Conservation (phyloP, 2,113 vertebrate genomes). For the Heterotis niloticus region DNA sequence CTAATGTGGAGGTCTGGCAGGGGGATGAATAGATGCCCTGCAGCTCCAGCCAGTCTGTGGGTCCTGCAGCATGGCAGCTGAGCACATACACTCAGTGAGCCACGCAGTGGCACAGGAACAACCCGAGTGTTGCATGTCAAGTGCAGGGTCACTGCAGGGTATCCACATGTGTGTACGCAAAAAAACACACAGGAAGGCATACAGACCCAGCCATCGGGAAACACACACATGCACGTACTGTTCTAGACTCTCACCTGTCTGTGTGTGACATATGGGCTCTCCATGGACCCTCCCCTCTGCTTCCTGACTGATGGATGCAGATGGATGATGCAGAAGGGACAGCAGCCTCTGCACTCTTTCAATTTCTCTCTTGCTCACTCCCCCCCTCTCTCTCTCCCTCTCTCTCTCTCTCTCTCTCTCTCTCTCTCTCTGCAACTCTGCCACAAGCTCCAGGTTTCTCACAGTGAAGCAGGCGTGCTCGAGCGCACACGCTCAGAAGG, state of each 20-base stretch:
- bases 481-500: constrained; percentile 13
- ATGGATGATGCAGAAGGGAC: constrained; percentile 37
- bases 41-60: constrained; percentile 2
- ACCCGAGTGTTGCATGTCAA: not conserved
- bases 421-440: constrained; percentile 28
- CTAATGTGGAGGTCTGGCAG: not conserved
- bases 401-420: constrained; percentile 26
- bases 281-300: constrained; percentile 41
- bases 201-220: constrained; percentile 2
- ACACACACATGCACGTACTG: not conserved
- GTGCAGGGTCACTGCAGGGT: not conserved
- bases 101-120: not conserved
- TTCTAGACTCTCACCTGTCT: constrained; percentile 32
- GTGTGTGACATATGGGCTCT: constrained; percentile 34
- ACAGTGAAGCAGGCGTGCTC: constrained; percentile 27
- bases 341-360: constrained; percentile 28
- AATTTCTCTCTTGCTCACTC: constrained; percentile 12
- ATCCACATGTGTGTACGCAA: not conserved
- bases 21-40: constrained; percentile 2
- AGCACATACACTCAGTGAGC: not conserved
- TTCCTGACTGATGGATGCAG: constrained; percentile 46
- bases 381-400: constrained; percentile 19
- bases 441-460: constrained; percentile 30
- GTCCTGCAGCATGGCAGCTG: not conserved
- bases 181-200: not conserved